Base-by-base conservation (phyloP, 2,888 invertebrate species). In the Formica aserva region DNA sequence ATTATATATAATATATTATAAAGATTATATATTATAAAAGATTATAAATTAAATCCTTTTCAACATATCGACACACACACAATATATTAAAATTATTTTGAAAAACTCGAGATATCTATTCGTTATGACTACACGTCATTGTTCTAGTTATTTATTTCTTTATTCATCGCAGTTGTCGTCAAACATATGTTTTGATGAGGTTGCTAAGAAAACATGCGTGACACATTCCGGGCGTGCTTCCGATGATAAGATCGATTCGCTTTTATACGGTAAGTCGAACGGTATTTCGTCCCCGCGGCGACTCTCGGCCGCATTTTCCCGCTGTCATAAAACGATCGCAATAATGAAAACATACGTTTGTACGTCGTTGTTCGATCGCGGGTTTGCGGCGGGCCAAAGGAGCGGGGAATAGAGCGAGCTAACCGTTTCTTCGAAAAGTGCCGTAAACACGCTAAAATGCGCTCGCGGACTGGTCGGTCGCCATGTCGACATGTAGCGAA, bases 381-480 rank as follows among this genome's bases (percentile, higher is more conserved):
- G 32, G 32, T 5, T 26, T 41, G 77, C n/a, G 48, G 2, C n/a
- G 48, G 48, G 2, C n/a, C 48, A 52, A 52, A n/a, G 15, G 48
- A 52, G 32, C 77, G 80, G 48, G 85, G 15, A 84, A 80, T 74
- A 65, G 85, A 82, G 57, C 57, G 82, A 75, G 78, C 80, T 87
- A 88, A 90, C 84, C 87, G 85, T 89, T 89, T 89, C 89, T 85
- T 80, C 90, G 90, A 89, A 90, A 90, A 90, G 88, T 86, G 89
- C 87, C 87, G 89, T 90, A 90, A 90, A 90, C 89, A 90, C 87
- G 90, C 83, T 88, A 87, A 90, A 90, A 90, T 87, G 89, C 85
- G 83, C 82, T 89, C 84, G 80, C 85, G 82, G 69, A 85, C 83
- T 86, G 82, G 77, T 85, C 78, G 82, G 77, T 85, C 78, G 86